Evolutionary conservation across 2,888 invertebrate species (phyloP).

Genomic region (Agrochola macilenta): DNA sequence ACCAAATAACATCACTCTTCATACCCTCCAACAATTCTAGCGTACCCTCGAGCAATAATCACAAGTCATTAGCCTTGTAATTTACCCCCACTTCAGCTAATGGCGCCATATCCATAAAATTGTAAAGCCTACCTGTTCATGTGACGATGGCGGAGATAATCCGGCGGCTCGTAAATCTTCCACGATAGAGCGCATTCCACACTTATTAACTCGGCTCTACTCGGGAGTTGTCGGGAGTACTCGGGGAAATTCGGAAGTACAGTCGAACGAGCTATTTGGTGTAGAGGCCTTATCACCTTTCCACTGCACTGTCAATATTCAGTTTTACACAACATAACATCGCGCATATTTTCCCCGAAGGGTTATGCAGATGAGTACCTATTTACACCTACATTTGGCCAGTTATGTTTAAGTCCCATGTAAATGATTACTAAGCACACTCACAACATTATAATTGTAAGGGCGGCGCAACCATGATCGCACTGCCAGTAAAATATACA

Average conservation of each 20-base stretch:
- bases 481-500: no score
- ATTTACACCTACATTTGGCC: neutral
- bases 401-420: neutral
- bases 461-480: no score
- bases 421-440: neutral
- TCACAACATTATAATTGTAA: neutral
- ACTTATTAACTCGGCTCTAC: constrained; percentile 73
- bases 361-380: neutral
- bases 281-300: neutral
- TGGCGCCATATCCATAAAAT: constrained; percentile 62
- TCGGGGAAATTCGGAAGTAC: constrained; percentile 3
- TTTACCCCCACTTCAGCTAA: constrained; percentile 46
- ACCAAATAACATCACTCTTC: constrained; percentile 10
- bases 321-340: neutral
- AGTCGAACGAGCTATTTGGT: constrained; percentile 1
- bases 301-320: neutral
- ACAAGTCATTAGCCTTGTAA: constrained; percentile 61
- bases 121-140: constrained; percentile 66
- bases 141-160: constrained; percentile 71
- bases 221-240: constrained; percentile 18
- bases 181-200: constrained; percentile 70
- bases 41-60: constrained; percentile 50
- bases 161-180: constrained; percentile 70
- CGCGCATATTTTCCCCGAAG: neutral
- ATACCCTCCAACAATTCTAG: constrained; percentile 12